Evolutionary conservation across 2,113 vertebrate species (phyloP).

Genomic region (Uria lomvia): DNA sequence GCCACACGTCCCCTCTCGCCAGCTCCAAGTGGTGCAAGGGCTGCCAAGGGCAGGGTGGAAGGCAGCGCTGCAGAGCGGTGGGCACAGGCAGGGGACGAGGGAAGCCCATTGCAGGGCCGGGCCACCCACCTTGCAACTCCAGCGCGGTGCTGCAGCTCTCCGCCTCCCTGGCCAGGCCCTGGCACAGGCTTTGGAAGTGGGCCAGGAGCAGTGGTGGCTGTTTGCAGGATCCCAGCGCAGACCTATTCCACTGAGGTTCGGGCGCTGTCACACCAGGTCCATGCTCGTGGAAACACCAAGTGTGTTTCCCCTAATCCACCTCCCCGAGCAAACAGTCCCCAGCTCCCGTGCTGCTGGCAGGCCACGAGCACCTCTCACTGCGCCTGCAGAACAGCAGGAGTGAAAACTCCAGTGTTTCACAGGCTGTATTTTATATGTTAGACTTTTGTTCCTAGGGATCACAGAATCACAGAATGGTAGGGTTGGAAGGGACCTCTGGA

Average conservation of each 20-base stretch:
- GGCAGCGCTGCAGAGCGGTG: no score
- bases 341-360: background rate
- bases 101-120: background rate
- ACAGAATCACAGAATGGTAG: no score
- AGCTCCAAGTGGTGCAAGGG: fast-evolving
- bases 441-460: background rate
- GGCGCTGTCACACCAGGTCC: background rate
- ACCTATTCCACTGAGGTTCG: no score
- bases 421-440: background rate
- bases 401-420: background rate
- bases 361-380: background rate
- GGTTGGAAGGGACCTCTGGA: no score
- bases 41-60: background rate
- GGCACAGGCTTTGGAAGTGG: fast-evolving
- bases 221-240: background rate
- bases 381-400: background rate
- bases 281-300: background rate
- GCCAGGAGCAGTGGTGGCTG: background rate
- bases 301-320: no score
- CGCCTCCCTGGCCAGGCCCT: background rate
- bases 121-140: fast-evolving
- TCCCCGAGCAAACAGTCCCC: no score
- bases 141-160: background rate
- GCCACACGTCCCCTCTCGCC: fast-evolving
- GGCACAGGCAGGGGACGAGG: no score